phyloP scores from a whole-genome alignment of 2,888 invertebrate genomes.

The Nezara viridula region DNA sequence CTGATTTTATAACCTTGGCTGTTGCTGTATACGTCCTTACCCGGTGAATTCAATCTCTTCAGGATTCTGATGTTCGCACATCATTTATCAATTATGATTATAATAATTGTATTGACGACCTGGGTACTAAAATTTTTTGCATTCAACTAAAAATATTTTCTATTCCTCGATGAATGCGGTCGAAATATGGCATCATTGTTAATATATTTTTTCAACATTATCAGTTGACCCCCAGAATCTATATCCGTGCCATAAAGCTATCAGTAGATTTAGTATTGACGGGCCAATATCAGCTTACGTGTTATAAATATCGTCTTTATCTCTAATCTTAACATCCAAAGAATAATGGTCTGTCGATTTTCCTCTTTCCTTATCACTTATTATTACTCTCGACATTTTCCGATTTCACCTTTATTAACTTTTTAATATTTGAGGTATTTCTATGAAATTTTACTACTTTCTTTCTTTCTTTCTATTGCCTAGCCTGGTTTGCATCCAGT shows the following conservation, averaged over 20 bases:
- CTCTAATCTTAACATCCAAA: not conserved
- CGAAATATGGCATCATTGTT: not conserved
- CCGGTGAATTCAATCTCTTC: too few relatives aligned
- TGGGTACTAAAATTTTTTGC: too few relatives aligned
- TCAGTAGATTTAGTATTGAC: constrained; percentile 34
- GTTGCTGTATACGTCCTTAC: too few relatives aligned
- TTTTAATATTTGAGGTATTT: not conserved
- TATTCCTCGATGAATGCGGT: not conserved
- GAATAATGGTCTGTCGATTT: not conserved
- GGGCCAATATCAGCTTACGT: not conserved
- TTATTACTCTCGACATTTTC: not conserved
- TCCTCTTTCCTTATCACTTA: not conserved
- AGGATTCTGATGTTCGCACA: too few relatives aligned
- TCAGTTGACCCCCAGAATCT: not conserved
- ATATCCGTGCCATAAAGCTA: not conserved
- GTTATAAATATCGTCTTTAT: not conserved
- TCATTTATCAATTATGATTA: too few relatives aligned
- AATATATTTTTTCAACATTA: not conserved
- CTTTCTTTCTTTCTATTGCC: not conserved
- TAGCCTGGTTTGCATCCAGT: not conserved
- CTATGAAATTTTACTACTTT: not conserved
- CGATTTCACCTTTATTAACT: not conserved
- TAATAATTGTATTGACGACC: too few relatives aligned
- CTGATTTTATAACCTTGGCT: too few relatives aligned
- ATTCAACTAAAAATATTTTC: not conserved